Evolutionary conservation across 1,140 invertebrate species (phyloP).

Genomic region (Heliconius hermathena): DNA sequence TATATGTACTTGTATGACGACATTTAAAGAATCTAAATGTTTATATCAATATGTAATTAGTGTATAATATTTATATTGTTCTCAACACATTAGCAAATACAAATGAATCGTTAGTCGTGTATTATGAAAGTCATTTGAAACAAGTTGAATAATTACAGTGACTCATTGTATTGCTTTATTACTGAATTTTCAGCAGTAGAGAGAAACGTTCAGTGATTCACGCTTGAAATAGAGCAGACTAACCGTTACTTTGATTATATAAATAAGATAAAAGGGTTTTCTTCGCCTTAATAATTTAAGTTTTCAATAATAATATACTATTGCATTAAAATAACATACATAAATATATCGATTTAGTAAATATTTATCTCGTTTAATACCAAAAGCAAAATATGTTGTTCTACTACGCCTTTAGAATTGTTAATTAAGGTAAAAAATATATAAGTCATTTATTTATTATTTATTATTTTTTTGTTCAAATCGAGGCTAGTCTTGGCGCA

Average conservation of each 20-base stretch:
- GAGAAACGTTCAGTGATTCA: not conserved
- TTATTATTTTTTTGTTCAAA: too few relatives aligned
- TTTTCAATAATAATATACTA: not conserved
- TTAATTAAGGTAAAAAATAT: too few relatives aligned
- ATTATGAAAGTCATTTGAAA: not conserved
- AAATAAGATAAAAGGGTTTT: slow-evolving; percentile 6
- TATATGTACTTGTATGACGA: not conserved
- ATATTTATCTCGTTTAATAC: too few relatives aligned
- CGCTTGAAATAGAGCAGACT: not conserved
- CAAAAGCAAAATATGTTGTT: too few relatives aligned
- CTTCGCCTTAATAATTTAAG: not conserved
- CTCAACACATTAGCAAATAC: not conserved
- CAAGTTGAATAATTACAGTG: slow-evolving; percentile 2
- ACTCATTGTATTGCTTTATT: not conserved
- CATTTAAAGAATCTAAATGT: not conserved
- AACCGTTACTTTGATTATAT: not conserved
- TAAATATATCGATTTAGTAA: too few relatives aligned
- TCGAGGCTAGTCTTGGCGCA: not conserved
- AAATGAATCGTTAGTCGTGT: not conserved
- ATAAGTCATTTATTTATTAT: too few relatives aligned
- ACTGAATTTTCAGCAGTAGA: not conserved
- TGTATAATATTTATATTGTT: slow-evolving; percentile 1
- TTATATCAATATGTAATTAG: not conserved
- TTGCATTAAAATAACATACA: not conserved
- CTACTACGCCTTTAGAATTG: too few relatives aligned